phyloP scores from a whole-genome alignment of 2,797 vertebrate genomes.

The Pachyuromys duprasi region DNA sequence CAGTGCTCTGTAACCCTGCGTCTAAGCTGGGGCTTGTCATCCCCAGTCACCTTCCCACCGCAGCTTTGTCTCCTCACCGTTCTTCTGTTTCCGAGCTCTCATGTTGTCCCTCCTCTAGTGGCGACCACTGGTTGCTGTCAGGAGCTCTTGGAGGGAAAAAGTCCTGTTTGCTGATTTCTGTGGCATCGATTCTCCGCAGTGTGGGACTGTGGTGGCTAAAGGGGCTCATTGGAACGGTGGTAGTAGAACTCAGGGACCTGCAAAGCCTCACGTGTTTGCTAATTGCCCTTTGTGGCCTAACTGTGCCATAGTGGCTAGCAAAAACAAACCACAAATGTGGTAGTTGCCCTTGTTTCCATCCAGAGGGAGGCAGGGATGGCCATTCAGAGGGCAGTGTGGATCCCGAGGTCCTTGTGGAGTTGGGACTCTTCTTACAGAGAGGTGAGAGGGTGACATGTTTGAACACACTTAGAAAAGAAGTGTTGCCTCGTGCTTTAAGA shows the following conservation, averaged over 20 bases:
- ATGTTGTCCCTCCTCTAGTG: not conserved
- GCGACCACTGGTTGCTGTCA: not conserved
- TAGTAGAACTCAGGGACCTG: not conserved
- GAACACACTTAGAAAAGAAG: not conserved
- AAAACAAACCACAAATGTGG: not conserved
- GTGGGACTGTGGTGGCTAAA: not conserved
- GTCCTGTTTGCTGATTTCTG: not conserved
- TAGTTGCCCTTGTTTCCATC: not conserved
- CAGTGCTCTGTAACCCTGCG: not conserved
- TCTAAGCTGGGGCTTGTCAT: not conserved
- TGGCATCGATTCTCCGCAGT: not conserved
- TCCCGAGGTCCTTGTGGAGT: not conserved
- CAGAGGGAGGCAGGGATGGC: not conserved
- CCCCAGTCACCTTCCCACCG: not conserved
- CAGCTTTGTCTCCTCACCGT: not conserved
- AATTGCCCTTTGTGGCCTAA: not conserved
- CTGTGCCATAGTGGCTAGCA: slow-evolving; percentile 10
- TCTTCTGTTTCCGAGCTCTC: slow-evolving; percentile 8
- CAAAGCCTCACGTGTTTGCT: not conserved
- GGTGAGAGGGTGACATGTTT: not conserved
- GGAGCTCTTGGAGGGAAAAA: not conserved
- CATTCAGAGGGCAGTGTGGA: not conserved
- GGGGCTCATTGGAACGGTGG: not conserved
- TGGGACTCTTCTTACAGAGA: not conserved
- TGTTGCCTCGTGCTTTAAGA: not conserved